Base-by-base conservation (phyloP, 2,113 vertebrate species). In the Cololabis saira region DNA sequence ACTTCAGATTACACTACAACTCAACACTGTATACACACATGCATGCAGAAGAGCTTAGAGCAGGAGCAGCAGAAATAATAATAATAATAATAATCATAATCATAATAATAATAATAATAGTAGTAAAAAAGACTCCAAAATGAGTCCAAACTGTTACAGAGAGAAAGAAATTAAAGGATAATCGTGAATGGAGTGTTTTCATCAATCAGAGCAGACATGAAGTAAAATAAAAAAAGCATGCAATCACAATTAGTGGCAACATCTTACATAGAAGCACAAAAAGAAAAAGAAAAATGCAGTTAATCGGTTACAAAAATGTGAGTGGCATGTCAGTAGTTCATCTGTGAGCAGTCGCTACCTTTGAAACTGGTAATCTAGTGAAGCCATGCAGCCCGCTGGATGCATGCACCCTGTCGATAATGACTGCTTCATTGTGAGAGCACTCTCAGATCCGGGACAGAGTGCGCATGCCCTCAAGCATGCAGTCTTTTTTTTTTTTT, bases 1-100 rank as follows among this genome's bases (percentile, higher is more conserved):
- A 89, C 93, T 95, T 89, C 76, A 89, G 81, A 72, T 94, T 92
- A 95, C 94, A 95, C 95, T 94, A 95, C 95, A 95, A 85, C 81
- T 87, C 71, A 83, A 84, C 92, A 96, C 82, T 73, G 68, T 63
- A 81, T 93, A 86, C 71, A 78, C 65, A 83, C 88, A 96, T 70
- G 92, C 95, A 97, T 96, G 95, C 82, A 84, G 50, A 76, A 69
- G 33, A 67, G 57, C 64, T 69, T 70, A 48, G 1, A 62, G 76
- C 75, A 80, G 24, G 44, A 76, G 65, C 72, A 78, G 48, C 44
- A 71, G n/a, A 67, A 22, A 33, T 41, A 7, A 58, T 27, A 27
- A 27, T 27, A 3, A 27, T 27, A 27, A 27, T 27, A 27, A 27
- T 27, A 27, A 27, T n/a, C n/a, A n/a, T 27, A 27, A 27, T 27